Evolutionary conservation across 2,113 vertebrate genomes (phyloP), one percentile per base, ranked within the genome.

Genomic region (Microtus oregoni): DNA sequence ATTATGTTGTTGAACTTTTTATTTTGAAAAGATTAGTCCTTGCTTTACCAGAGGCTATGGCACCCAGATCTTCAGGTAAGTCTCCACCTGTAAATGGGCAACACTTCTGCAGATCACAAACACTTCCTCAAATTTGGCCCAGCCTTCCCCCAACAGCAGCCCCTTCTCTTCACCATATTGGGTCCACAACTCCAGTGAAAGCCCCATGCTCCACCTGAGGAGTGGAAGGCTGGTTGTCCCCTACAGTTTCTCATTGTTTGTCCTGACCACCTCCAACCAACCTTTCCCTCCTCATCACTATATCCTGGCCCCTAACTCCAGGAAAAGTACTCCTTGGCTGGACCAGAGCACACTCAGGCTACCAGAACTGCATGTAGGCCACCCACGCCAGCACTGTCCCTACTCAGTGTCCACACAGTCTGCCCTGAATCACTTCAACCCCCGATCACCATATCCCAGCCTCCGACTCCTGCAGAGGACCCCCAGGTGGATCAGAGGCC

Each of bases 1-100:
- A 50, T 81, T 92, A 19, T 28, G 26, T 77, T 92, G 67, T 90
- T 81, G n/a, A 83, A 94, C 20, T 78, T 77, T 94, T 94, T 94
- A 50, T 30, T 65, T 91, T 67, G 7, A 86, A 89, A 89, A 72
- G 63, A 81, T 88, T 92, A 67, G 35, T 72, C 35, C 70, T 72
- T 72, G 17, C 68, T 72, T 72, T 72, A 72, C 35, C 68, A 72
- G 68, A 8, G 32, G 68, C 17, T 15, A 72, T 72, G 70, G 35
- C 70, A 72, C 70, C 35, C 70, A 72, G 70, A 19, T 72, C 35
- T 17, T 3, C 17, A 72, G 32, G 35, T n/a, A 72, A 72, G 68
- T n/a, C 68, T 32, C 35, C 7, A 20, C 70, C 70, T 72, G 35
- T 72, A 72, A 17, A n/a, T 19, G 70, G 17, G 35, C 32, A n/a